Base-by-base conservation (phyloP, 2,888 invertebrate genomes). In the Girardia tigrina region DNA sequence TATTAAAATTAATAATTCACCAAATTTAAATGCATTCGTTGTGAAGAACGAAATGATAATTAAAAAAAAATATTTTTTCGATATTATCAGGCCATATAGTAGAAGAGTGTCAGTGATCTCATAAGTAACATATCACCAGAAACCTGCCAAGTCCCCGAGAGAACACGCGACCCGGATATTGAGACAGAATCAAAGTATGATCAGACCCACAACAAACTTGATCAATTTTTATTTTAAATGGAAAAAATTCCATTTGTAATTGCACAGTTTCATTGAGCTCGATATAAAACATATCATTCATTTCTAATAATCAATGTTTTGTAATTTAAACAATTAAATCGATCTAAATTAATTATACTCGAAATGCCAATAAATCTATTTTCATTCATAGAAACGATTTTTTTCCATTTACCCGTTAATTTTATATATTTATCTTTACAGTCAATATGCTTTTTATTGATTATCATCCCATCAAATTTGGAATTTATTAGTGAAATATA, bases 121-220 rank as follows among this genome's bases (percentile, higher is more conserved):
- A 12, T 70, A 12, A 26, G n/a, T 70, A 8, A 8, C 6, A 70
- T n/a, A 23, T 70, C 8, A 0, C 23, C 29, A 12, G 26, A 26
- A 23, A 92, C 92, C 90, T 89, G 80, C 92, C 91, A 82, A 88
- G 88, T 69, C 93, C 93, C 88, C 89, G 90, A 1, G 89, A 88
- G 80, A 89, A 91, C n/a, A 93, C 87, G 80, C 87, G 87, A 0
- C 92, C 91, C 80, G 85, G 84, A 16, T 36, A 16, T 73, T 86
- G 85, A 73, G 89, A 89, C 6, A 92, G 85, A 73, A 90, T 80
- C 14, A 92, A 80, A 42, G 87, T 88, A 83, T 93, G 92, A 82
- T 92, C 92, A 82, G 89, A 88, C 0, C 93, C 93, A 84, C 90
- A 89, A 74, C 87, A 86, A 29, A 91, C 82, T 79, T 28, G 79